phyloP scores from a whole-genome alignment of 1,140 invertebrate species.

The Bombyx mandarina region DNA sequence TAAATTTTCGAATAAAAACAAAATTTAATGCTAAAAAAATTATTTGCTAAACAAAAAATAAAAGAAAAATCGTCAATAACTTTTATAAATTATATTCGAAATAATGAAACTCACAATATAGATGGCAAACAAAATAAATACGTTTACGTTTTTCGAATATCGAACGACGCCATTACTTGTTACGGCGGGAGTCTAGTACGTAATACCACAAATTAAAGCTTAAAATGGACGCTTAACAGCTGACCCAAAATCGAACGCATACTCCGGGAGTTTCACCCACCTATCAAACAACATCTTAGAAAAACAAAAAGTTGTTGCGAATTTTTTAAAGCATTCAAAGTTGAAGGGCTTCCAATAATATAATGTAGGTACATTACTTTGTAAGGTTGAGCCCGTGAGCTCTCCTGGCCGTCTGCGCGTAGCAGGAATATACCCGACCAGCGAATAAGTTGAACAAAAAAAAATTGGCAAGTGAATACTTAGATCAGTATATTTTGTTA shows the following conservation, averaged over 20 bases:
- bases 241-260: constrained; percentile 60
- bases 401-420: too few relatives aligned
- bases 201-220: constrained; percentile 70
- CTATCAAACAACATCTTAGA: background rate
- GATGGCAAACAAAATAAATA: constrained; percentile 33
- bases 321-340: background rate
- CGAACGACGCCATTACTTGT: constrained; percentile 59
- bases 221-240: constrained; percentile 69
- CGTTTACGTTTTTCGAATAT: constrained; percentile 39
- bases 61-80: too few relatives aligned
- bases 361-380: too few relatives aligned
- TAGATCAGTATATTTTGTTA: too few relatives aligned
- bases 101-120: constrained; percentile 8
- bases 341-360: background rate
- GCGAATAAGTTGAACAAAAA: too few relatives aligned
- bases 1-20: too few relatives aligned
- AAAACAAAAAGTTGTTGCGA: background rate
- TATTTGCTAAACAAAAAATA: too few relatives aligned
- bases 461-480: too few relatives aligned
- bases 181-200: constrained; percentile 44
- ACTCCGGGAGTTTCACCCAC: background rate
- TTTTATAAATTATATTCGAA: too few relatives aligned
- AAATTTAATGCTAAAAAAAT: too few relatives aligned
- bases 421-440: too few relatives aligned
- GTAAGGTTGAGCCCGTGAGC: too few relatives aligned